Evolutionary conservation across 2,113 vertebrate genomes (phyloP), one percentile per base, ranked within the genome.

Genomic region (Ochotona curzoniae): DNA sequence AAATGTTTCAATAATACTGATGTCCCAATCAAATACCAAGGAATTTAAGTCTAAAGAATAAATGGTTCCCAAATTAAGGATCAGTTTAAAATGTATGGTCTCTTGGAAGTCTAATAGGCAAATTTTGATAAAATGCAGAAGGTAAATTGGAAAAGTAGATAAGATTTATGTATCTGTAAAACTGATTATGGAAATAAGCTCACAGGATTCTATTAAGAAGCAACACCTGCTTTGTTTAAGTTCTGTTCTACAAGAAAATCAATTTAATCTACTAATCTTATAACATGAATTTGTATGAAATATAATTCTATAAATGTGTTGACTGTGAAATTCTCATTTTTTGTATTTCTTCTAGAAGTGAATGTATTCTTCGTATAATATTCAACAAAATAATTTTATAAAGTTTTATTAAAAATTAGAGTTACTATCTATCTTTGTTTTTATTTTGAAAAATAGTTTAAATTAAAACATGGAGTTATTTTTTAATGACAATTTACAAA

Each of bases 21-120:
- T 93, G 54, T 10, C 80, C 94, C 35, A 6, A 11, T 76, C 67
- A 96, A 97, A 96, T 95, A 90, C 15, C 83, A 93, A 0, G 0
- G 12, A 74, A 90, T 96, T 96, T 95, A 85, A 78, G 44, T 70
- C 70, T 83, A 71, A 95, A 93, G 96, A 95, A 25, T 91, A 81
- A 96, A 92, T 96, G 71, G 17, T 83, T 67, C 88, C 94, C 75
- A 96, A 87, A 97, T 95, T 96, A 97, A 97, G 21, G 94, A 94
- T 38, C 25, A 83, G 54, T 92, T 97, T 93, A 89, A 96, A 97
- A 94, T 91, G 66, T 96, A 26, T 67, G 93, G 75, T 60, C 10
- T 95, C 86, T 25, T 60, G n/a, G 95, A 96, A 63, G 8, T 93
- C 97, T 91, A 95, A 76, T 63, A 83, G 73, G 23, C 67, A 79